Base-by-base conservation (phyloP, 2,797 vertebrate genomes). In the Sandelia bainsii region DNA sequence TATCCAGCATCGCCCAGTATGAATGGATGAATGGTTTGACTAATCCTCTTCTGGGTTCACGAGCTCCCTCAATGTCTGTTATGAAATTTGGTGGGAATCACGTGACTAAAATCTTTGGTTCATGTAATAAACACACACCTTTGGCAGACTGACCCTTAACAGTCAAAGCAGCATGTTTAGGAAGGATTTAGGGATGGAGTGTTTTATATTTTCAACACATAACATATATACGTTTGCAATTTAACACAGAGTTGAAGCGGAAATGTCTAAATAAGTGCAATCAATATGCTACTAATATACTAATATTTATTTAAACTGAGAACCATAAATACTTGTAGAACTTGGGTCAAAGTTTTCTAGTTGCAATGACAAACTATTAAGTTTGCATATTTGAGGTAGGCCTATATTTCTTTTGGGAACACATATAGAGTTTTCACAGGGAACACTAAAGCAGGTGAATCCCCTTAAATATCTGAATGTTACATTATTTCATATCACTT, bases 401-500 rank as follows among this genome's bases (percentile, higher is more conserved):
- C 32, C 32, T 23, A n/a, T 4, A 57, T 61, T 67, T 56, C 27
- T 57, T 58, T 40, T 4, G 0, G 19, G 59, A 66, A 22, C 22
- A 58, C 48, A 1, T 62, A 42, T 6, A 67, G 7, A 25, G 5
- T 45, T 60, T 61, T 68, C 45, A 45, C 6, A 49, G 42, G n/a
- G 60, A 69, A 53, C 40, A 59, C 52, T 13, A 4, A 40, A 70
- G 42, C 57, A 73, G 74, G 54, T 69, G 66, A 75, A 63, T 77
- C 62, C 72, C 68, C 16, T 32, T 2, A 17, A 66, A 81, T 67
- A 49, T 77, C 19, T 81, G 75, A 86, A 84, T 81, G 72, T 80
- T 84, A 54, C 50, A 6, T 88, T 83, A 60, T 82, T 85, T 81
- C 80, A 70, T 69, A 75, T 86, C 84, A 77, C 81, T 83, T 68